Base-by-base conservation (phyloP, 2,797 vertebrate genomes). In the Lates japonicus region DNA sequence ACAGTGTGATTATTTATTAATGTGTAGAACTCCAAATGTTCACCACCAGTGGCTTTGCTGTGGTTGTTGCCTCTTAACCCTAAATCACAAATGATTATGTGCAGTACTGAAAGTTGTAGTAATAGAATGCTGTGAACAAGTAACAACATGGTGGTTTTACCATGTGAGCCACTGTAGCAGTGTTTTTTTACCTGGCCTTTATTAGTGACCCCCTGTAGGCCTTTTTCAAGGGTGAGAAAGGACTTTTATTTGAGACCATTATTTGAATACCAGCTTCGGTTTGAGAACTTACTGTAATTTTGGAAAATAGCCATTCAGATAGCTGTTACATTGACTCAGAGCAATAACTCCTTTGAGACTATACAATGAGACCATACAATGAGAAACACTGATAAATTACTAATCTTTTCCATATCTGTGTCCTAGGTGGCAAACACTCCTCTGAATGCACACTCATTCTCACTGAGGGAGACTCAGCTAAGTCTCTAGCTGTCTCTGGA, bases 391-490 rank as follows among this genome's bases (percentile, higher is more conserved):
- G 20, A 58, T 11, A 5, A 2, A 5, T 59, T 1, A 20, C 29
- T 6, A 19, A 42, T 63, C 10, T 20, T 59, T 19, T 42, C 17
- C 11, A 7, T 42, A 5, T 84, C 14, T 41, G 0, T 42, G 17
- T 78, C 35, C 29, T 20, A 99, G 98, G 98, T 90, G 98, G 98
- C 51, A 99, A 97, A 90, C 97, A 99, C 96, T 99, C 98, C 16
- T 95, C 97, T 63, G 97, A 99, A 16, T 99, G 98, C 94, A 99
- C 98, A 0, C 96, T 99, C 62, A 99, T 99, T 92, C 95, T 99
- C 80, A 99, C 98, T 0, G 98, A 99, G 84, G 98, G 98, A 84
- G 98, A 99, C 88, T 99, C 98, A 7, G 98, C 98, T 94, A 99
- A 99, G 92, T 98, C 98, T 14, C 92, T 99, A 93, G 98, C 98